Base-by-base conservation (phyloP, 2,797 vertebrate species). In the Karalla daura region DNA sequence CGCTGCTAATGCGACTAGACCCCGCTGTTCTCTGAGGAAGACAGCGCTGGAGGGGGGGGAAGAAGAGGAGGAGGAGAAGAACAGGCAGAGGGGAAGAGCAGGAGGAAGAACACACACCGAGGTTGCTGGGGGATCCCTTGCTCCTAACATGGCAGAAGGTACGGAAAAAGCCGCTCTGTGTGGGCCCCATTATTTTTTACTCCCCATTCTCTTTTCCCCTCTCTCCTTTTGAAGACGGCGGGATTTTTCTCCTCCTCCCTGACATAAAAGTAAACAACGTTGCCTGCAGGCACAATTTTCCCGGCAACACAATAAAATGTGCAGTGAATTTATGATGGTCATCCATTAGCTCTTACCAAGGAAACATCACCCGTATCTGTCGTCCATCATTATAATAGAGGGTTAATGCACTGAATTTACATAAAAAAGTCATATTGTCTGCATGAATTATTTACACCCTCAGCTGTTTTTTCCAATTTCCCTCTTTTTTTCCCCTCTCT, bases 381-480 rank as follows among this genome's bases (percentile, higher is more conserved):
- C 97, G 96, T 99, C 97, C 98, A 99, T 99, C 98, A 99, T 98
- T 98, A 98, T 99, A 99, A 99, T 98, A 98, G 97, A 99, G 97
- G 97, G 98, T 99, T 99, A 99, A 99, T 99, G 98, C 96, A 96
- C 95, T 83, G 89, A 95, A 99, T 99, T 99, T 99, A 99, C 98
- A 99, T 99, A 98, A 98, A 99, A 99, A 98, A 99, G 97, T 99
- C 96, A 99, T 99, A 99, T 98, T 99, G 98, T 98, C 98, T 97
- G 96, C 97, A 98, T 99, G 98, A 99, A 99, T 99, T 99, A 99
- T 99, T 99, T 98, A 99, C 96, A 98, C 96, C 96, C 96, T 98
- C 97, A 98, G 97, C 96, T 98, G 97, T 98, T 98, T 99, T 98
- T 97, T 88, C 84, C 86, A 89, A 89, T 87, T 90, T 88, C 68